Base-by-base conservation (phyloP, 1,140 invertebrate genomes). In the Neuroterus valhalla region DNA sequence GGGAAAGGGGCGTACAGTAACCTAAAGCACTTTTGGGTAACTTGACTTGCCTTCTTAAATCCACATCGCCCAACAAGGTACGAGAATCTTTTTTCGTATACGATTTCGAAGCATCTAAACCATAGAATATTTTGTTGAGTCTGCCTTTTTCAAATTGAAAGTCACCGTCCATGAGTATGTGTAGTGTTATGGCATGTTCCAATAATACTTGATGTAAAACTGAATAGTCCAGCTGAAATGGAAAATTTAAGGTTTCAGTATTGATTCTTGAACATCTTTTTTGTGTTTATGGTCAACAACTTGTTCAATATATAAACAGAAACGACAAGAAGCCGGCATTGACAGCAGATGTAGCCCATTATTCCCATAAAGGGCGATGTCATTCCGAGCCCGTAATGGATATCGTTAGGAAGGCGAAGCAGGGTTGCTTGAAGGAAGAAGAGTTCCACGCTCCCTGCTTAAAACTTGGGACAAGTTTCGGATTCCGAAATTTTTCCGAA, bases 91-190 rank as follows among this genome's bases (percentile, higher is more conserved):
- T 96, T 77, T 94, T 95, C 0, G 95, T 96, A 82, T 94, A 97
- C 0, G 94, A 94, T 46, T 92, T 87, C 0, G 88, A 90, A 4
- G 92, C 93, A 87, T 98, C 96, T 72, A 93, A 85, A 90, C 96
- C 96, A 78, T 94, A 96, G 74, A 96, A 92, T 78, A 94, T 93
- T 83, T 95, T 95, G 52, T 92, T 91, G 5, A 94, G 90, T 50
- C 92, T 91, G 69, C 92, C 91, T 83, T 95, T 95, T 19, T 94
- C 92, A 50, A 95, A 91, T 44, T 91, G 90, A 81, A 96, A 96
- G 71, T 96, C 94, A 5, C 93, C 93, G 77, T 96, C 93, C 91
- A 96, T 95, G 6, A 98, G 85, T 42, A 98, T 94, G 84, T 98
- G 96, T 1, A 98, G 87, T 0, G 92, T 94, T 70, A 96, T 94